Percentiles rank a stretch among this genome's conserved stretches.
phyloP scores from a whole-genome alignment of 1,140 invertebrate genomes.

The Reticulitermes speratus region DNA sequence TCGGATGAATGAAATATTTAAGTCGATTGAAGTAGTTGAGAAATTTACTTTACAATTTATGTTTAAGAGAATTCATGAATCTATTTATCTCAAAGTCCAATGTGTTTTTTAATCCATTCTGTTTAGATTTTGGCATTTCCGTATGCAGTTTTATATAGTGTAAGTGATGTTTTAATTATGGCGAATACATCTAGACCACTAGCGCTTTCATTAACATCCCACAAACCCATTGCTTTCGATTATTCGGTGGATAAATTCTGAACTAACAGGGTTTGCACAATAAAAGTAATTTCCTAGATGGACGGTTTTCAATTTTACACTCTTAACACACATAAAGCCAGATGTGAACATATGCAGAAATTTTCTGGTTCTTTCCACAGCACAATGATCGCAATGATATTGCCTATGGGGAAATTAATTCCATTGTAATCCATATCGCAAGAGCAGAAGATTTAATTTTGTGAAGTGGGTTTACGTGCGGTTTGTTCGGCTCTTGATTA shows the following conservation, averaged over 20 bases:
- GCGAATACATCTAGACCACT: too few species aligned
- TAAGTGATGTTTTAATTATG: too few species aligned
- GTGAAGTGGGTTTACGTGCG: conserved; percentile 1
- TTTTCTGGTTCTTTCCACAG: not conserved
- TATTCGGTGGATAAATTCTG: not conserved
- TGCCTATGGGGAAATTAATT: conserved; percentile 3
- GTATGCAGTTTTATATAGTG: too few species aligned
- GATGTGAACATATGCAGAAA: not conserved
- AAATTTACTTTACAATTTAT: too few species aligned
- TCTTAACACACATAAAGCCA: not conserved
- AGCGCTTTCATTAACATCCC: too few species aligned
- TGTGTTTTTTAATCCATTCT: too few species aligned
- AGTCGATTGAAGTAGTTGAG: too few species aligned
- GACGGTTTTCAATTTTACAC: not conserved
- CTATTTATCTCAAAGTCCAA: too few species aligned
- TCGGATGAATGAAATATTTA: too few species aligned
- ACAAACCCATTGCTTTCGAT: too few species aligned
- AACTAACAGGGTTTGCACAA: not conserved
- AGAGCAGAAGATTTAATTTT: not conserved
- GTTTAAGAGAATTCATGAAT: too few species aligned
- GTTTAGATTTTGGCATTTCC: too few species aligned
- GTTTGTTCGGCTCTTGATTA: not conserved
- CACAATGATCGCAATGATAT: not conserved
- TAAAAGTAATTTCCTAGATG: conserved; percentile 2
- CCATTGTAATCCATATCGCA: not conserved